Conservation (phyloP, 2,797 vertebrate genomes). For the Xiphorhynchus erythropygius region DNA sequence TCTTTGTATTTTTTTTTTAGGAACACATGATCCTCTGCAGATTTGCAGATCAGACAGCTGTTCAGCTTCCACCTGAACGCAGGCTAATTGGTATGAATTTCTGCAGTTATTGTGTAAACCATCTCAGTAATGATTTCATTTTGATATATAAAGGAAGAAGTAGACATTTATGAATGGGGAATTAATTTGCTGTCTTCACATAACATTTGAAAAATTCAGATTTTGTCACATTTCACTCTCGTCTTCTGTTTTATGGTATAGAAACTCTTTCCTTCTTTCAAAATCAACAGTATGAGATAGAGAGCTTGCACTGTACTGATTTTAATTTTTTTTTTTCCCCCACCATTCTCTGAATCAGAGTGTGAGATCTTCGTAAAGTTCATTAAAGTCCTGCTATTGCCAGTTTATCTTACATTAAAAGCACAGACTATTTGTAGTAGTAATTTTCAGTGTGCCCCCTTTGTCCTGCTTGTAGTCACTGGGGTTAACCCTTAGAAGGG, state of each 20-base stretch:
- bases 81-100: conserved; percentile 85
- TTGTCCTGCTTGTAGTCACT: neutral
- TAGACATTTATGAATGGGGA: neutral
- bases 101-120: neutral
- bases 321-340: neutral
- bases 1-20: conserved; percentile 67
- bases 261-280: neutral
- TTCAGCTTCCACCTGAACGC: conserved; percentile 87
- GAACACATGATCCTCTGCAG: conserved; percentile 98
- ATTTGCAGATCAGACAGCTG: conserved; percentile 95
- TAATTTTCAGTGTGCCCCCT: neutral
- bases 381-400: neutral
- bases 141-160: neutral
- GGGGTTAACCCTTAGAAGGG: neutral
- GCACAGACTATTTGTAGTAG: neutral
- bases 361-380: neutral
- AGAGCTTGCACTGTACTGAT: neutral
- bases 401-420: neutral
- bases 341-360: neutral
- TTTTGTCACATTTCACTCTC: neutral
- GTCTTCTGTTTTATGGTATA: neutral
- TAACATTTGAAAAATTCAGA: neutral
- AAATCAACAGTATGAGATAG: neutral
- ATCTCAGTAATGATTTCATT: neutral
- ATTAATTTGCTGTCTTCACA: neutral